Base-by-base conservation (phyloP, 2,797 vertebrate genomes). In the Alauda arvensis region DNA sequence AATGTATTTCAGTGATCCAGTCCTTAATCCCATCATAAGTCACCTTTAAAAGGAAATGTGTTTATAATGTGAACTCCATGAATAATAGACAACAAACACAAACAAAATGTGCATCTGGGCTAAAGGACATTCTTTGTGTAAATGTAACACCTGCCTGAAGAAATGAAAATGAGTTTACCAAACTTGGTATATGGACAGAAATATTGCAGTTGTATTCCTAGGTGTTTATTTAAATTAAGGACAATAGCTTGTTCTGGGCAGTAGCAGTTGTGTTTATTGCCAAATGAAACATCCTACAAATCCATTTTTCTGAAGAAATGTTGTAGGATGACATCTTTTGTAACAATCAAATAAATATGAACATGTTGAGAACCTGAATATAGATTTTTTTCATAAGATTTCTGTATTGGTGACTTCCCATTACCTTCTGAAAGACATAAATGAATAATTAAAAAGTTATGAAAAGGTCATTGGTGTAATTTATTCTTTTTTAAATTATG, bases 201-300 rank as follows among this genome's bases (percentile, higher is more conserved):
- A 57, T 68, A 85, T 23, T 46, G 16, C 74, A 67, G 51, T 76
- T 92, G 85, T 13, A 8, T 78, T 91, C 40, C 19, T 2, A 10
- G 51, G 20, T 93, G 85, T 93, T 95, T 93, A 34, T 94, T 93
- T 94, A 85, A 85, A 61, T 76, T 65, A 48, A 65, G 34, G 37
- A 34, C 1, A 18, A 68, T 81, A 33, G 16, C 40, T 84, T 91
- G 71, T 87, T 89, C 81, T 92, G 65, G 83, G 61, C 65, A 55
- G 77, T 49, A 79, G 80, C 33, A 28, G 31, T 78, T 81, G 65
- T 33, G 59, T 68, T 88, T 77, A 12, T 78, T 81, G 87, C 85
- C 94, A 94, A 48, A 26, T 83, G 74, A 90, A 94, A 81, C 40
- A 70, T 76, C 48, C 82, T 55, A 59, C 7, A 61, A 59, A 55